A percentile compares a stretch with the other conserved stretches of the same genome.
These are phyloP conservation scores for Halictus quadricinctus DNA, from an alignment of 2,888 invertebrate species.

Conservation along the genomic window DNA sequence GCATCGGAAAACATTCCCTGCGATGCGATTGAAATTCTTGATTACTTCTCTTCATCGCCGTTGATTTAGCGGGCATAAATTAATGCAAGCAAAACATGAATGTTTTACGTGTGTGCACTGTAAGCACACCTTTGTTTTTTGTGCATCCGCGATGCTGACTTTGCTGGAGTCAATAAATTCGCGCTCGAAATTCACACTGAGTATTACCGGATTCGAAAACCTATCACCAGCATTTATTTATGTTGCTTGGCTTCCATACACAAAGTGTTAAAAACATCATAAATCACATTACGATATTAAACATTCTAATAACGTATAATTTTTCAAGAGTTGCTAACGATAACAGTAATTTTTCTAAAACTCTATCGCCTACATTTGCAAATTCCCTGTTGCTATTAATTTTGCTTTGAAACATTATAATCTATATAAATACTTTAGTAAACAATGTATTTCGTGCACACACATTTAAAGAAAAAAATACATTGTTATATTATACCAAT, in stretches of 20 bases:
- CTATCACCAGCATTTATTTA: slow-evolving; percentile 5
- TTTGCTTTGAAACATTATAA: not conserved
- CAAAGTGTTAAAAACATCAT: not conserved
- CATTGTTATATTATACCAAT: not conserved
- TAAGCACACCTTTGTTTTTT: slow-evolving; percentile 29
- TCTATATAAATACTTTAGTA: not conserved
- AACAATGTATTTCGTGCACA: not conserved
- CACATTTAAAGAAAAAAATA: not conserved
- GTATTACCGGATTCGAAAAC: slow-evolving; percentile 54
- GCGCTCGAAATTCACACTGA: slow-evolving; percentile 28
- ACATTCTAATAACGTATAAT: not conserved
- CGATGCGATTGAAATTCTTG: slow-evolving; percentile 63
- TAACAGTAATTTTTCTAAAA: not conserved
- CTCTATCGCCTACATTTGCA: not conserved
- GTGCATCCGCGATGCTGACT: slow-evolving; percentile 54
- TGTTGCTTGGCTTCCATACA: not conserved
- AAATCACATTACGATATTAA: not conserved
- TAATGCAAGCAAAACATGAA: slow-evolving; percentile 50
- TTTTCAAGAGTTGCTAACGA: not conserved
- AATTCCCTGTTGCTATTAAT: not conserved
- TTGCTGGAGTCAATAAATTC: slow-evolving; percentile 62
- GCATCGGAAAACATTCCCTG: slow-evolving; percentile 14
- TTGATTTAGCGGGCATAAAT: slow-evolving; percentile 52
- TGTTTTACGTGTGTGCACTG: slow-evolving; percentile 8
- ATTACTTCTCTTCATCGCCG: slow-evolving; percentile 70